A percentile compares a stretch with the other conserved stretches of the same genome.
These are phyloP conservation scores for Myodes glareolus DNA, from an alignment of 2,113 vertebrate species.

Conservation along the genomic window DNA sequence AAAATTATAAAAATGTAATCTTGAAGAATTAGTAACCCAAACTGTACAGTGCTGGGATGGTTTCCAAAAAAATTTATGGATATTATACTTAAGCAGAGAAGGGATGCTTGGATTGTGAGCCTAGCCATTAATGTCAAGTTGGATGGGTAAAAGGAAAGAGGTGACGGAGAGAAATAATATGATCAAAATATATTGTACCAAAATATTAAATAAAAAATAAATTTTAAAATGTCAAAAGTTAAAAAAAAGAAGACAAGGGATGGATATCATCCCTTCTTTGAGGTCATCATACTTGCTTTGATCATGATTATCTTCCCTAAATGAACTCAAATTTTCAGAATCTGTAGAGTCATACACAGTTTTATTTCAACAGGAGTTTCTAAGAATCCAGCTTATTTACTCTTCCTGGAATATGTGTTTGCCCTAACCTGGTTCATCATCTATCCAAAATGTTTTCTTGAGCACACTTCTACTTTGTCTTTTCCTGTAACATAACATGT, in stretches of 20 bases:
- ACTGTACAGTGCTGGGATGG: background rate
- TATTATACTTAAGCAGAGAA: background rate
- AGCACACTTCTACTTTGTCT: background rate
- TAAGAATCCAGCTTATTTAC: background rate
- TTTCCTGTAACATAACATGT: background rate
- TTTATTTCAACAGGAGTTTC: background rate
- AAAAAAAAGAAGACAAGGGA: background rate
- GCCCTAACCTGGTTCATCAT: background rate
- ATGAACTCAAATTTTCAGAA: background rate
- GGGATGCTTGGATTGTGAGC: background rate
- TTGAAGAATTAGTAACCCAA: background rate
- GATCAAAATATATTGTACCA: background rate
- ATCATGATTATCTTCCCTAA: background rate
- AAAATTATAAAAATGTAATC: background rate
- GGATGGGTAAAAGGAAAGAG: background rate
- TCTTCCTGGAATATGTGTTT: background rate
- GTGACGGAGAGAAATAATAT: fast-evolving
- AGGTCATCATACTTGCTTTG: background rate
- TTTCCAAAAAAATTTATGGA: background rate
- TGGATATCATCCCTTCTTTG: background rate
- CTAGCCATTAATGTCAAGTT: too few species aligned
- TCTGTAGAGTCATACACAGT: background rate
- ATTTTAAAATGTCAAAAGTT: background rate
- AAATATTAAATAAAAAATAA: background rate
- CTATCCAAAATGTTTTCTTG: background rate